Evolutionary conservation across 2,113 vertebrate genomes (phyloP).

Genomic region (Nannospalax galili): DNA sequence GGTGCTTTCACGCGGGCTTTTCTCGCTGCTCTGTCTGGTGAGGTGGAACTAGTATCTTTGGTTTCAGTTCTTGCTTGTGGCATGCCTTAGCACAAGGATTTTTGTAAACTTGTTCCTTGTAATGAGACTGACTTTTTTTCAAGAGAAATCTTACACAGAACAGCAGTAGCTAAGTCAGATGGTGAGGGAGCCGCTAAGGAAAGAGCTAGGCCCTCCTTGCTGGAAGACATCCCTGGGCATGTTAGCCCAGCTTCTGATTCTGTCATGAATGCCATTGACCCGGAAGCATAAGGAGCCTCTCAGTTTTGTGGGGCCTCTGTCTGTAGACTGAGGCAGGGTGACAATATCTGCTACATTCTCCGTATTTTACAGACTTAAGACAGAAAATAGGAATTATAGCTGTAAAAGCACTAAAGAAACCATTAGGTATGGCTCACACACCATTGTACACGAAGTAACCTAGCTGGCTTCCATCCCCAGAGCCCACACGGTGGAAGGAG

Average conservation of each 20-base stretch:
- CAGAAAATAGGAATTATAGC: constrained; percentile 2
- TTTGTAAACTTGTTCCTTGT: neutral
- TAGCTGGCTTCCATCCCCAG: no score
- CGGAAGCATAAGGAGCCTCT: neutral
- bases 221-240: neutral
- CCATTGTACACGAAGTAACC: neutral
- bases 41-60: neutral
- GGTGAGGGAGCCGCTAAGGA: neutral
- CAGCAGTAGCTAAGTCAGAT: neutral
- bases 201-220: neutral
- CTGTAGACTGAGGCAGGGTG: neutral
- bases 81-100: no score
- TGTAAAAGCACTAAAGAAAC: neutral
- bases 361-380: neutral
- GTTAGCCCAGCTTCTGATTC: neutral
- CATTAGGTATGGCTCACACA: neutral
- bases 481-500: no score
- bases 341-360: neutral
- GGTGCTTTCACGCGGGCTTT: neutral
- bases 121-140: neutral
- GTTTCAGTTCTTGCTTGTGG: neutral
- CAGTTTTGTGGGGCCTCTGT: neutral
- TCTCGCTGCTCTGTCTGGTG: no score
- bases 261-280: neutral
- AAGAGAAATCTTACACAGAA: neutral